These are phyloP conservation scores for Aleiodes testaceus DNA, from an alignment of 2,888 invertebrate genomes.

Conservation along the genomic window DNA sequence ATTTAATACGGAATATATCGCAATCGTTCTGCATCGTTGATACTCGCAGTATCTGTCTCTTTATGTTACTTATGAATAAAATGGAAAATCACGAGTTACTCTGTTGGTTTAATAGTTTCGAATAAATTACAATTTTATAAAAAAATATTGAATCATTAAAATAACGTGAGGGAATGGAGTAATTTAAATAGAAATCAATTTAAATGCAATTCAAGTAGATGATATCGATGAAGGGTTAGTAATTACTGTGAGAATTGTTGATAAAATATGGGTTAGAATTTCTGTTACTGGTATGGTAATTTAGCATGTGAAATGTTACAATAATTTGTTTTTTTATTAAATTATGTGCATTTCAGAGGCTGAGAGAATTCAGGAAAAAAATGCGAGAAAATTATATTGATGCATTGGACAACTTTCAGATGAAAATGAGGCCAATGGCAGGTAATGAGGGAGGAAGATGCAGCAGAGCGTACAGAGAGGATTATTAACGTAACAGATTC, in stretches of 20 bases:
- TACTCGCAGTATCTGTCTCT: constrained; percentile 17
- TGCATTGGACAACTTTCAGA: constrained; percentile 55
- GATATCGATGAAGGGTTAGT: too few species aligned
- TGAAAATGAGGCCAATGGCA: constrained; percentile 63
- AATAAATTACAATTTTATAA: constrained; percentile 7
- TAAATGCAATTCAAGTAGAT: too few species aligned
- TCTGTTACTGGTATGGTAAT: too few species aligned
- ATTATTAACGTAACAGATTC: neutral
- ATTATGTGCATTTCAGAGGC: neutral
- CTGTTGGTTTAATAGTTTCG: neutral
- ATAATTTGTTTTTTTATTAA: neutral
- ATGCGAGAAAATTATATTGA: constrained; percentile 17
- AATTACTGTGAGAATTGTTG: too few species aligned
- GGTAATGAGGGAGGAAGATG: constrained; percentile 65
- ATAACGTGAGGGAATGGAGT: too few species aligned
- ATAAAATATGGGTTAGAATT: too few species aligned
- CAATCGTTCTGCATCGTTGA: constrained; percentile 32
- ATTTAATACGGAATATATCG: constrained; percentile 27
- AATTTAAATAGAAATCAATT: too few species aligned
- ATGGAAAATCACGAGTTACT: constrained; percentile 12
- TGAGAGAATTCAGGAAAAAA: constrained; percentile 8
- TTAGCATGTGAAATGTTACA: too few species aligned
- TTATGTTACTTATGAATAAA: constrained; percentile 10
- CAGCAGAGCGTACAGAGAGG: constrained; percentile 57
- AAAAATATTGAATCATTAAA: neutral